Evolutionary conservation across 1,140 invertebrate genomes (phyloP).

Genomic region (Philaenus spumarius): DNA sequence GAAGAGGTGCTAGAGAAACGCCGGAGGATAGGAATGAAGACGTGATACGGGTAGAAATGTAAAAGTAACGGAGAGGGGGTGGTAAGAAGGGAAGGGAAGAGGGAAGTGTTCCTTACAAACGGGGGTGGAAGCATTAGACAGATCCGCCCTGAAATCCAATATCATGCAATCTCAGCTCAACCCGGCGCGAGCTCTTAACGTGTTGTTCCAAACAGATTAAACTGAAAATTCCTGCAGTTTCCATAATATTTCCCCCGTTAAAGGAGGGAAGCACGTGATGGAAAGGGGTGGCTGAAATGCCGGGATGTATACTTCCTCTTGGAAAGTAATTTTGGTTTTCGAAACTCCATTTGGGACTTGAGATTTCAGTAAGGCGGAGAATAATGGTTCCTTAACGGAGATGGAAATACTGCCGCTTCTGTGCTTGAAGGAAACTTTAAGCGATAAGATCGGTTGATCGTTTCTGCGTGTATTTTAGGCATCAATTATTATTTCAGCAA

Average conservation of each 20-base stretch:
- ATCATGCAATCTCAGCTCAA: too few species aligned
- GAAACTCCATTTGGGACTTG: constrained; percentile 24
- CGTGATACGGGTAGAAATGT: too few species aligned
- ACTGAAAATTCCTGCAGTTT: constrained; percentile 17
- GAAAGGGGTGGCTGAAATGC: constrained; percentile 6
- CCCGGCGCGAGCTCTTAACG: too few species aligned
- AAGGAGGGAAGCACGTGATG: background rate
- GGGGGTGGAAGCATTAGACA: too few species aligned
- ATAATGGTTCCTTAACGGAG: constrained; percentile 19
- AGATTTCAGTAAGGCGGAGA: constrained; percentile 24
- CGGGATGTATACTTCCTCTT: constrained; percentile 21
- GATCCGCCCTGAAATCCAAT: too few species aligned
- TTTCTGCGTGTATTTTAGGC: too few species aligned
- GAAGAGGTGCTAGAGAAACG: too few species aligned
- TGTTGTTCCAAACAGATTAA: constrained; percentile 5
- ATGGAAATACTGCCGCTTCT: background rate
- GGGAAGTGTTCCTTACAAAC: background rate
- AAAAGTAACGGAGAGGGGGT: background rate
- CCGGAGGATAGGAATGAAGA: too few species aligned
- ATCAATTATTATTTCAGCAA: too few species aligned
- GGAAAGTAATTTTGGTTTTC: constrained; percentile 26
- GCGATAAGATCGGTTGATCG: too few species aligned
- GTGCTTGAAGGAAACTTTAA: too few species aligned
- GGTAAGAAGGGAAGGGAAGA: background rate
- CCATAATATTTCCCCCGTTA: background rate